A percentile compares a stretch with the other conserved stretches of the same genome.
phyloP scores from a whole-genome alignment of 2,888 invertebrate species.

The Acrobasis suavella region DNA sequence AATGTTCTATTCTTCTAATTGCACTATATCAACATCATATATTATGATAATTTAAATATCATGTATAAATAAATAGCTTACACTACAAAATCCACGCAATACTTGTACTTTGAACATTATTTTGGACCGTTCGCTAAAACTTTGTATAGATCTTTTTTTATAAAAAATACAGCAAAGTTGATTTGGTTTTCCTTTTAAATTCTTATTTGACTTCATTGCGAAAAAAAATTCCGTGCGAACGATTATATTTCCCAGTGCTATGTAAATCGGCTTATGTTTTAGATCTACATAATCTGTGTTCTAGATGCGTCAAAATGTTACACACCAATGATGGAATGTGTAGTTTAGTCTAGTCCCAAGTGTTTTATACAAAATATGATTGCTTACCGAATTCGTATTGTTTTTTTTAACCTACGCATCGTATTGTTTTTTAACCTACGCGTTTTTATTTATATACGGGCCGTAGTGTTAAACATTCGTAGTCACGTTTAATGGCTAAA shows the following conservation, averaged over 20 bases:
- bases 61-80: constrained; percentile 7
- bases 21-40: constrained; percentile 13
- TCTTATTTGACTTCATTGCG: too few relatives aligned
- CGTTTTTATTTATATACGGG: background rate
- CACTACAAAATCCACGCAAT: constrained; percentile 3
- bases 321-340: background rate
- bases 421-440: background rate
- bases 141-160: constrained; percentile 3
- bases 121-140: constrained; percentile 1
- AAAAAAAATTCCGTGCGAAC: too few relatives aligned
- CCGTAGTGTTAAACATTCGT: background rate
- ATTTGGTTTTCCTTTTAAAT: too few relatives aligned
- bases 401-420: background rate
- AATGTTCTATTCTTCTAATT: constrained; percentile 10
- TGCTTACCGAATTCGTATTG: too few relatives aligned
- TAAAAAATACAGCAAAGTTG: background rate
- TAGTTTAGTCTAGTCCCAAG: too few relatives aligned
- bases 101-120: constrained; percentile 16
- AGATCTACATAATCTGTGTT: too few relatives aligned
- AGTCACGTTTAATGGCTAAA: background rate
- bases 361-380: too few relatives aligned
- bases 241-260: too few relatives aligned
- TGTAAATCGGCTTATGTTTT: too few relatives aligned
- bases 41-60: constrained; percentile 5
- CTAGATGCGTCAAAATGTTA: background rate